Base-by-base conservation (phyloP, 2,797 vertebrate genomes). In the Danio kyathit region DNA sequence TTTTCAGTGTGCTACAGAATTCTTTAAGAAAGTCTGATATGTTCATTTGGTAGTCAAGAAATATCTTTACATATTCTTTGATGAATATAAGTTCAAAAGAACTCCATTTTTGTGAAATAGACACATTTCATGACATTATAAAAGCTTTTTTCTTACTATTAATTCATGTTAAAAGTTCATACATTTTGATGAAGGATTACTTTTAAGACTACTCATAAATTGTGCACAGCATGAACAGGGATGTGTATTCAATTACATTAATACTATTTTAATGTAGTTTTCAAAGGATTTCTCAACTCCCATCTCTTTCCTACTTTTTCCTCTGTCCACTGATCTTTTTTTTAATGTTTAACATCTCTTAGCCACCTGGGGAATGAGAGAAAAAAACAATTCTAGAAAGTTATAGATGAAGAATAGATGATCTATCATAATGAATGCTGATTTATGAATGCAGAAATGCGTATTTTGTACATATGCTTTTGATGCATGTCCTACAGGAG, bases 311-410 rank as follows among this genome's bases (percentile, higher is more conserved):
- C 46, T 29, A 29, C 29, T 21, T 6, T 16, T 10, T 43, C 1
- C 48, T 56, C 79, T 49, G 38, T 64, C 63, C 64, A 44, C 59
- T 78, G 74, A 82, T 85, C 56, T 72, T 73, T 29, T 29, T 29
- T 29, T 29, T 29, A n/a, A 16, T 17, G 43, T 52, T 3, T 12
- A 44, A 17, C 74, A 54, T 21, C n/a, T n/a, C 21, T 14, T 64
- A 48, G 16, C n/a, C 74, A 21, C 59, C 46, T 43, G 60, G 46
- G 7, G 57, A 11, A 57, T 51, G 52, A 52, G 12, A 57, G 29
- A 6, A 49, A 79, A 79, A 78, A 19, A 54, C 19, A 74, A 29
- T 17, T 19, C 52, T 61, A 12, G 41, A 17, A 38, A 67, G 5
- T 76, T 29, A 29, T 29, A 3, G 29, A 29, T 69, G 43, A 46